Base-by-base conservation (phyloP, 1,140 invertebrate genomes). In the Cyclina sinensis region DNA sequence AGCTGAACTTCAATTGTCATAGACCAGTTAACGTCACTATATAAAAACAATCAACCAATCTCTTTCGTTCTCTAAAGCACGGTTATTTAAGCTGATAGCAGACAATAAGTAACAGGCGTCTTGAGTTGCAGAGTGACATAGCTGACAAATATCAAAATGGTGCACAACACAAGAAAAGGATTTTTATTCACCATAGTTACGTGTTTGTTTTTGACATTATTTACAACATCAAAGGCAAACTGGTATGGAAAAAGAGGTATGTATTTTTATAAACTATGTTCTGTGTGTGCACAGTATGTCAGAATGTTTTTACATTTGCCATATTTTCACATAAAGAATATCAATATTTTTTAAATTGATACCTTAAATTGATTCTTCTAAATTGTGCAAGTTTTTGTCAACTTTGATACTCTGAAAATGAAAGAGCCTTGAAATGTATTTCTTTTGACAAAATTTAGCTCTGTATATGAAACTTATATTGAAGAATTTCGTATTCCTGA, bases 201-300 rank as follows among this genome's bases (percentile, higher is more conserved):
- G 24, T 70, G 68, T 24, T 43, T 91, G 11, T 48, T 92, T 5
- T 54, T 87, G 21, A 62, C 88, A 12, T 46, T 87, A 7, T 73
- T 92, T 21, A 51, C 89, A 0, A 5, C 79, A 32, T 24, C 35
- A 32, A 51, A 73, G 16, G 93, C 87, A 59, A 93, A 94, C 73
- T 94, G 93, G 93, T 94, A 94, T 62, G 93, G 93, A 65, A 94
- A 94, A 85, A 88, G 93, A 91, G 92, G 93, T 94, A 90, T 65
- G 90, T 73, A 37, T 37, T 70, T 70, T n/a, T n/a, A n/a, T n/a
- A n/a, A n/a, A n/a, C n/a, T n/a, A n/a, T n/a, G n/a, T n/a, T n/a
- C n/a, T n/a, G n/a, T n/a, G n/a, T n/a, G n/a, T n/a, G n/a, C n/a
- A n/a, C n/a, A n/a, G n/a, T n/a, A n/a, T n/a, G n/a, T n/a, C n/a